phyloP scores from a whole-genome alignment of 2,113 vertebrate genomes.

The Gallinago paraguaiae region DNA sequence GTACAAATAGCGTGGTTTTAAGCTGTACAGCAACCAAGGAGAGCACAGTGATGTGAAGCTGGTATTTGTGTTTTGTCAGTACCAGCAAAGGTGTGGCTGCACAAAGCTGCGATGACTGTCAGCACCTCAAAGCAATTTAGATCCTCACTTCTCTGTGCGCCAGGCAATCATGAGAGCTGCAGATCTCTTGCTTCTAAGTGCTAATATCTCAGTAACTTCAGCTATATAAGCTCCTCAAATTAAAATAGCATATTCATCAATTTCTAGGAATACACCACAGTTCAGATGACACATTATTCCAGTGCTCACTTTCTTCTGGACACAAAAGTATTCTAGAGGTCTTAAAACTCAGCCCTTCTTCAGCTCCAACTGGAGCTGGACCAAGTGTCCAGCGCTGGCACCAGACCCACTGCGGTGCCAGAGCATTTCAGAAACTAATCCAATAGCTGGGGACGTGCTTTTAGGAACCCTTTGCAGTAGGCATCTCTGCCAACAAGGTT shows the following conservation, averaged over 20 bases:
- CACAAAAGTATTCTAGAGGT: not conserved
- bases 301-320: constrained; percentile 1
- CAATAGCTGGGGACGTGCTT: not conserved
- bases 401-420: not conserved
- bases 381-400: not conserved
- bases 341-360: not conserved
- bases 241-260: not conserved
- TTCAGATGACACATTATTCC: not conserved
- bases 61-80: not conserved
- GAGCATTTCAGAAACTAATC: constrained; percentile 16
- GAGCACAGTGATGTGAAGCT: not conserved
- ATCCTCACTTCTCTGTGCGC: not conserved
- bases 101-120: not conserved
- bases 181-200: not conserved
- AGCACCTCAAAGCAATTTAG: not conserved
- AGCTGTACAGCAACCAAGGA: not conserved
- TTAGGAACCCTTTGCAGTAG: constrained; percentile 17
- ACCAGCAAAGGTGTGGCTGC: constrained; percentile 19
- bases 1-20: not conserved
- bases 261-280: constrained; percentile 42
- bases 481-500: constrained; percentile 28
- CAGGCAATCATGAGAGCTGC: not conserved
- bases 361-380: constrained; percentile 22
- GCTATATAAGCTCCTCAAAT: not conserved
- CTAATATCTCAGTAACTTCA: not conserved